phyloP scores from a whole-genome alignment of 1,140 invertebrate genomes.

The Neotoxoptera formosana region DNA sequence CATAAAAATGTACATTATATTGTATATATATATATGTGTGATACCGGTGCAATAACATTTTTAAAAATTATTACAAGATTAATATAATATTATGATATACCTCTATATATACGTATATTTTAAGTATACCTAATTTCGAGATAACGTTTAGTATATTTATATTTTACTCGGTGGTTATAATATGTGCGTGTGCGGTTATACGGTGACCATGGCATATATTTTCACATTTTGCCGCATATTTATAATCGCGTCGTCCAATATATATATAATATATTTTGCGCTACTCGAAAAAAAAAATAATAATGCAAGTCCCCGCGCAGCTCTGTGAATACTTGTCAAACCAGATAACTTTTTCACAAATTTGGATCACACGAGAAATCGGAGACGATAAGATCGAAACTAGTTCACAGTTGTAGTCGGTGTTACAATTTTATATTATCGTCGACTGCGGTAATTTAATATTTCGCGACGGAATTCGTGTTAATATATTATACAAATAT shows the following conservation, averaged over 20 bases:
- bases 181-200: background rate
- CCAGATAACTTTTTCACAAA: conserved; percentile 11
- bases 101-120: background rate
- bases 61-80: background rate
- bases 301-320: background rate
- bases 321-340: background rate
- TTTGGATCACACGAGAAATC: background rate
- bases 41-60: background rate
- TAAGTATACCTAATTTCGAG: background rate
- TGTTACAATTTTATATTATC: background rate
- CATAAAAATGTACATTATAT: background rate
- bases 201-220: background rate
- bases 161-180: background rate
- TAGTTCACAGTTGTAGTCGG: background rate
- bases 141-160: background rate
- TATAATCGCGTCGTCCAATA: background rate
- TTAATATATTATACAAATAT: background rate
- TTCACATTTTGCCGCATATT: background rate
- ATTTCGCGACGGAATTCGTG: background rate
- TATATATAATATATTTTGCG: background rate
- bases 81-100: background rate
- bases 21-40: background rate
- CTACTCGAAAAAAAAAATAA: background rate
- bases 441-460: conserved; percentile 2
- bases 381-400: conserved; percentile 5